phyloP scores from a whole-genome alignment of 2,888 invertebrate species.

The Drosophila mimica region DNA sequence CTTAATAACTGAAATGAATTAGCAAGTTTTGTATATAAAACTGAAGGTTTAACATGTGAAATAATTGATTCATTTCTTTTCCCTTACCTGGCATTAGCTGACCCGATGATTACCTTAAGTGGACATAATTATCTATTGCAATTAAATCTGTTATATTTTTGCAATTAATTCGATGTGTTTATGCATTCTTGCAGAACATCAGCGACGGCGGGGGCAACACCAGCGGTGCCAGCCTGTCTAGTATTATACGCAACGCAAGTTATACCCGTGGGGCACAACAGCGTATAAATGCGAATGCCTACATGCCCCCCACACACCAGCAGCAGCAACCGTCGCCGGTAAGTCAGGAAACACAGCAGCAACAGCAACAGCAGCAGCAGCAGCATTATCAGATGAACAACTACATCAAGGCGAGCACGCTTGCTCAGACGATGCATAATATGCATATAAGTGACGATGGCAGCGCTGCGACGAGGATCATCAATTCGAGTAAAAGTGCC shows the following conservation, averaged over 20 bases:
- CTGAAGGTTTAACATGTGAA: not conserved
- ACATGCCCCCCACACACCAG: slow-evolving; percentile 72
- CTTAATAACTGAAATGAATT: no score
- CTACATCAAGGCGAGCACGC: slow-evolving; percentile 69
- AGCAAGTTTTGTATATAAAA: no score
- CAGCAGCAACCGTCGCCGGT: slow-evolving; percentile 49
- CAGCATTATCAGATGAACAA: slow-evolving; percentile 79
- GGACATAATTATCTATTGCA: not conserved
- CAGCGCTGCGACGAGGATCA: slow-evolving; percentile 67
- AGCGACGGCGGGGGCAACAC: slow-evolving; percentile 79
- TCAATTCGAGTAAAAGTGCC: slow-evolving; percentile 81
- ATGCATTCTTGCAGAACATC: slow-evolving; percentile 68
- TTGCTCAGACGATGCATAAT: slow-evolving; percentile 79
- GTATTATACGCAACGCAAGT: slow-evolving; percentile 83
- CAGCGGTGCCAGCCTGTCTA: slow-evolving; percentile 81
- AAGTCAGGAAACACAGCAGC: slow-evolving; percentile 65
- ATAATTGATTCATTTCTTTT: not conserved
- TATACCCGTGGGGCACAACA: slow-evolving; percentile 82
- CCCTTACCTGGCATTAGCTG: not conserved
- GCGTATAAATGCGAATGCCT: slow-evolving; percentile 81
- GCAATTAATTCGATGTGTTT: not conserved
- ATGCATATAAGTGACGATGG: slow-evolving; percentile 73
- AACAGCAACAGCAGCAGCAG: slow-evolving; percentile 74
- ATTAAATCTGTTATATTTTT: not conserved
- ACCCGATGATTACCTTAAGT: not conserved